These are phyloP conservation scores for Sminthurinus aureus DNA, from an alignment of 2,888 invertebrate genomes.

Conservation along the genomic window DNA sequence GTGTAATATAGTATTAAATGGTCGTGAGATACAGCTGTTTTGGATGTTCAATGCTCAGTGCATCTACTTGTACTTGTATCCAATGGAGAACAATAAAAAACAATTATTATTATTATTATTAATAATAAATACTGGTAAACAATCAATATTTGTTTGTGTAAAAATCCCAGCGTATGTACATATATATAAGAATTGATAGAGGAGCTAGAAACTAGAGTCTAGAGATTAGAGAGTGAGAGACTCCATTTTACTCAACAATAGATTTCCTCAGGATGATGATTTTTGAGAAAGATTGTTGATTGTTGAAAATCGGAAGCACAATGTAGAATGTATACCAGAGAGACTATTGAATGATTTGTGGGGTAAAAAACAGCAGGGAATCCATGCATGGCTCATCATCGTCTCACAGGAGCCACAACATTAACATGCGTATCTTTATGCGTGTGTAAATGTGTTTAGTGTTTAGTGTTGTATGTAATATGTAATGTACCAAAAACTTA, in stretches of 20 bases:
- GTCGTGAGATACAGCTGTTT: too few species aligned
- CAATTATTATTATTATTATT: background rate
- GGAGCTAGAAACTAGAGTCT: too few species aligned
- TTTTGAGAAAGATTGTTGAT: slow-evolving; percentile 21
- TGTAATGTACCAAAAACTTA: background rate
- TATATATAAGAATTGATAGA: background rate
- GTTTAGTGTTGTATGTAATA: too few species aligned
- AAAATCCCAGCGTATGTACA: background rate
- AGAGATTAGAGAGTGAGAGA: background rate
- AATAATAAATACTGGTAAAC: background rate
- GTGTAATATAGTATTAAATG: too few species aligned
- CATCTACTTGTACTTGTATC: too few species aligned
- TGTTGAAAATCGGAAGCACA: slow-evolving; percentile 42
- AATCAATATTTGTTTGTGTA: background rate
- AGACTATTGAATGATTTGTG: slow-evolving; percentile 44
- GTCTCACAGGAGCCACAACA: slow-evolving; percentile 31
- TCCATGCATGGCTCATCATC: slow-evolving; percentile 24
- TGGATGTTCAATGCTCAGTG: too few species aligned
- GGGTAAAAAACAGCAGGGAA: slow-evolving; percentile 41
- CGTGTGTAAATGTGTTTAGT: background rate
- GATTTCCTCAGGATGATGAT: slow-evolving; percentile 23
- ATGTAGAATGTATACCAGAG: slow-evolving; percentile 32
- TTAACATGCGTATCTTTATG: background rate
- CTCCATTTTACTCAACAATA: slow-evolving; percentile 5
- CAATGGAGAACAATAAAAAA: background rate